These are phyloP conservation scores for Vulpes lagopus DNA, from an alignment of 2,113 vertebrate species.

Conservation along the genomic window DNA sequence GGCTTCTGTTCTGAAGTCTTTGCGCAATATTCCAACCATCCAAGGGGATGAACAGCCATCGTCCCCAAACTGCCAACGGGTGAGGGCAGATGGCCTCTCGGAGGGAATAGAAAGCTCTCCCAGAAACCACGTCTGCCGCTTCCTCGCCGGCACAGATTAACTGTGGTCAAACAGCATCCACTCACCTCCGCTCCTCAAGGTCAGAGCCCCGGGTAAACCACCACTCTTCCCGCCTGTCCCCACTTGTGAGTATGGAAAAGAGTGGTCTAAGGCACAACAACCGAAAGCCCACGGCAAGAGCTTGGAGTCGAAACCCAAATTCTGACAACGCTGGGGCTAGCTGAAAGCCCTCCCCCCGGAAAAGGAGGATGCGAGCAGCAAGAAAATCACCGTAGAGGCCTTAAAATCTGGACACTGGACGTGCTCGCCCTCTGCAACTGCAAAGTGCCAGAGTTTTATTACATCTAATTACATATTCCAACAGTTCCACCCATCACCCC, in stretches of 20 bases:
- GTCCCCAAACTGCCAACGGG: slow-evolving; percentile 77
- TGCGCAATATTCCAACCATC: slow-evolving; percentile 3
- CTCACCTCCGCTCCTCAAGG: slow-evolving; percentile 54
- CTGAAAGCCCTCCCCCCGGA: background rate
- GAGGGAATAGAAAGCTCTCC: slow-evolving; percentile 75
- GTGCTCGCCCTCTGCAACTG: background rate
- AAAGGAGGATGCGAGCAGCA: background rate
- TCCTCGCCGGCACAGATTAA: slow-evolving; percentile 46
- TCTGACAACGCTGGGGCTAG: background rate
- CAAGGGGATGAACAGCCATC: slow-evolving; percentile 49
- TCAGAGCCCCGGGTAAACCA: background rate
- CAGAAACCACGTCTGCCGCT: slow-evolving; percentile 65
- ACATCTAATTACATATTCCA: slow-evolving; percentile 13
- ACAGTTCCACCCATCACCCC: background rate
- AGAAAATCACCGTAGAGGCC: background rate
- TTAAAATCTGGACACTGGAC: slow-evolving; percentile 7
- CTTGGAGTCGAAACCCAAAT: background rate
- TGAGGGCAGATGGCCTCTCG: slow-evolving; percentile 78
- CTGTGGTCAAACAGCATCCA: slow-evolving; percentile 16
- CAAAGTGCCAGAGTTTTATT: background rate
- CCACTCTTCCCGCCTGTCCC: background rate
- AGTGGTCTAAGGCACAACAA: background rate
- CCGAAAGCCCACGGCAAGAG: background rate
- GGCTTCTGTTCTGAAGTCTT: slow-evolving; percentile 59
- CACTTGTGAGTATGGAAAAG: background rate